Evolutionary conservation across 2,113 vertebrate genomes (phyloP).

Genomic region (Callionymus lyra): DNA sequence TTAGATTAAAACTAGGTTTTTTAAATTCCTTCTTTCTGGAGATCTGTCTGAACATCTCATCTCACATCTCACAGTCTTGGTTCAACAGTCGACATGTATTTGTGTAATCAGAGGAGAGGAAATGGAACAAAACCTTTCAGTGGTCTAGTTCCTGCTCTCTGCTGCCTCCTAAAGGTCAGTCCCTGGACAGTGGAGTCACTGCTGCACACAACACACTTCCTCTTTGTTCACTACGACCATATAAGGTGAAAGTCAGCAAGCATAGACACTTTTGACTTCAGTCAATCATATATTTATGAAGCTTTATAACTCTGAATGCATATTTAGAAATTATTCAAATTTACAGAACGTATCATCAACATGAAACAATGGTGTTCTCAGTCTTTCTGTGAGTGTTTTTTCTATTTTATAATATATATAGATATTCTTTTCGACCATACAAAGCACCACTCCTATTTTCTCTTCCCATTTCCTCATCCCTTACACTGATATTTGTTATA

Average conservation of each 20-base stretch:
- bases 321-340: constrained; percentile 1
- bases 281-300: not conserved
- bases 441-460: constrained; percentile 9
- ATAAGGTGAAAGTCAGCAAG: constrained; percentile 50
- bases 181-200: constrained; percentile 12
- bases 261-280: constrained; percentile 4
- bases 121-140: constrained; percentile 16
- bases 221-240: constrained; percentile 35
- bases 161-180: constrained; percentile 35
- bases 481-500: not conserved
- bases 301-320: constrained; percentile 11
- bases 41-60: not conserved
- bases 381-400: not conserved
- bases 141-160: constrained; percentile 25
- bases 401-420: not conserved
- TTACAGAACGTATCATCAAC: not conserved
- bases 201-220: constrained; percentile 32
- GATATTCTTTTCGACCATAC: constrained; percentile 10
- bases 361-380: not conserved
- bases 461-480: constrained; percentile 1
- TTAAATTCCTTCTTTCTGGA: not conserved
- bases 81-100: not conserved
- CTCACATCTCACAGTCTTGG: not conserved
- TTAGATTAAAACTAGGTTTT: not conserved
- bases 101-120: not conserved